A percentile compares a stretch with the other conserved stretches of the same genome.
These are phyloP conservation scores for Selenia dentaria DNA, from an alignment of 2,888 invertebrate genomes.

Conservation along the genomic window DNA sequence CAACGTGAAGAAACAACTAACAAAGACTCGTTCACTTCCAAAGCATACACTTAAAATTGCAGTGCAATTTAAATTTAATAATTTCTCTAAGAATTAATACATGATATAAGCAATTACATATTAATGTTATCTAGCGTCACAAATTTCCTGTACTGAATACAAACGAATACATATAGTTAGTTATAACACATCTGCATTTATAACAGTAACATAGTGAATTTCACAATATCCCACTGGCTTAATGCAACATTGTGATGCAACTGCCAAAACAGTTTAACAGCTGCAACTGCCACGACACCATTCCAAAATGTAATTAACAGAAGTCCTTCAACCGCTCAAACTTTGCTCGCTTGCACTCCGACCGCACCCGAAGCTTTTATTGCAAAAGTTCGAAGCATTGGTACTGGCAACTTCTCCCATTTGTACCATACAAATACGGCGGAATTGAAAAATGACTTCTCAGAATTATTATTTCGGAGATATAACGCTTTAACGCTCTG, in stretches of 20 bases:
- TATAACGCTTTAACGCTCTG: conserved; percentile 17
- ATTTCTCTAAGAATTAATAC: too few species aligned
- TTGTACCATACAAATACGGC: conserved; percentile 63
- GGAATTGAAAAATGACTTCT: conserved; percentile 62
- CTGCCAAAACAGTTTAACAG: too few species aligned
- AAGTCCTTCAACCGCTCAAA: not conserved
- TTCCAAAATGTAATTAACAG: not conserved
- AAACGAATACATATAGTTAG: too few species aligned
- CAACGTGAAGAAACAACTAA: too few species aligned
- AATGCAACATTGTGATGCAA: not conserved
- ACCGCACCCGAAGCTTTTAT: conserved; percentile 54
- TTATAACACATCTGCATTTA: not conserved
- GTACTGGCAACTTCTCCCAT: conserved; percentile 46
- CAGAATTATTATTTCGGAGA: conserved; percentile 36
- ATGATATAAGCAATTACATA: too few species aligned
- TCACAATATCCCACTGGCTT: too few species aligned
- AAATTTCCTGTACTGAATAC: too few species aligned
- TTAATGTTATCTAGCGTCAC: too few species aligned
- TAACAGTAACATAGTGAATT: too few species aligned
- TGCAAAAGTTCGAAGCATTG: conserved; percentile 66
- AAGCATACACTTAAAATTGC: too few species aligned
- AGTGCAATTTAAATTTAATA: too few species aligned
- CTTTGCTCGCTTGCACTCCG: conserved; percentile 29
- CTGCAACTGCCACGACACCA: not conserved
- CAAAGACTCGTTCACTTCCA: too few species aligned